Evolutionary conservation across 1,140 invertebrate genomes (phyloP).

Genomic region (Oryctes rhinoceros): DNA sequence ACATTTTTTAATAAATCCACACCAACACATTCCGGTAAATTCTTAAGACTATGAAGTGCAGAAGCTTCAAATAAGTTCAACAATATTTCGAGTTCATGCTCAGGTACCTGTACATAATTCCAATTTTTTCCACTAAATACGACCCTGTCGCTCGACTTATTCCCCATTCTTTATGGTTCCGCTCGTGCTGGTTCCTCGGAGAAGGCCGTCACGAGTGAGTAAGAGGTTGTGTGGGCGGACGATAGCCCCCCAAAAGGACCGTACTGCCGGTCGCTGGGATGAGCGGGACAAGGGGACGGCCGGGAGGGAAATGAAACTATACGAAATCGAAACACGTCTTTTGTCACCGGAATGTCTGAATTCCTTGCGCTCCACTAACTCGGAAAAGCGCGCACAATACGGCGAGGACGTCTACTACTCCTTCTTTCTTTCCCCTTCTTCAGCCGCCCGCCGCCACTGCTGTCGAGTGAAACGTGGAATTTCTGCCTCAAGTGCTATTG

Average conservation of each 20-base stretch:
- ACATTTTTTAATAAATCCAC: too few relatives aligned
- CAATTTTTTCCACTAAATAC: neutral
- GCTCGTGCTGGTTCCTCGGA: neutral
- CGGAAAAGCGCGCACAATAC: slow-evolving; percentile 30
- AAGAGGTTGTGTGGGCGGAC: neutral
- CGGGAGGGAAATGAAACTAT: slow-evolving; percentile 48
- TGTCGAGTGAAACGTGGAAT: neutral
- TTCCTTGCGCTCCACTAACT: slow-evolving; percentile 41
- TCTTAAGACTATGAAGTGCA: too few relatives aligned
- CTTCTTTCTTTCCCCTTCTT: too few relatives aligned
- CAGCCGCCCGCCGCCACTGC: neutral
- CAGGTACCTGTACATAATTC: too few relatives aligned
- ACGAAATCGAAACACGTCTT: slow-evolving; percentile 56
- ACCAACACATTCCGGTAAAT: too few relatives aligned
- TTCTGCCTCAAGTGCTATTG: slow-evolving; percentile 32
- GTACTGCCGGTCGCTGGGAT: neutral
- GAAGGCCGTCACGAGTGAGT: neutral
- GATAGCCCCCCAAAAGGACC: too few relatives aligned
- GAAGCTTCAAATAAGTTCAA: too few relatives aligned
- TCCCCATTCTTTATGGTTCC: neutral
- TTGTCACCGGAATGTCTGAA: slow-evolving; percentile 55
- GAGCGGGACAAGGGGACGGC: neutral
- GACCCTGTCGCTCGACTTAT: neutral
- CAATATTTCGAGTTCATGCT: too few relatives aligned
- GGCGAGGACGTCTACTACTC: neutral